Percentiles rank a stretch among this genome's conserved stretches.
phyloP scores from a whole-genome alignment of 2,797 vertebrate species.

The Amphiprion clarkii region DNA sequence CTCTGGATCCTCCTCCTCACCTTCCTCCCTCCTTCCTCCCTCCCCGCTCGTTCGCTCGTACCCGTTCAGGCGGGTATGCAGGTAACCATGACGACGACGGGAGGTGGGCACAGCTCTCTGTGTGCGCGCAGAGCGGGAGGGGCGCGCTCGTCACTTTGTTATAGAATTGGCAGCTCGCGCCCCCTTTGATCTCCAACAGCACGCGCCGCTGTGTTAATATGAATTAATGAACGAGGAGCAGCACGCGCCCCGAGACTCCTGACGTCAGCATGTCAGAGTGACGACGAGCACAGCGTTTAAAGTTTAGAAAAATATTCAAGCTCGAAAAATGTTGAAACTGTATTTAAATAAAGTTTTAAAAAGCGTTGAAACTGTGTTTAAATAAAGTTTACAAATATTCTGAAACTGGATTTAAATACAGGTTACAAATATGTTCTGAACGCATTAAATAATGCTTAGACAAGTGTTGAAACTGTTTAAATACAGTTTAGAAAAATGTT shows the following conservation, averaged over 20 bases:
- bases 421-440: too few relatives aligned
- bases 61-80: slow-evolving; percentile 45
- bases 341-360: too few relatives aligned
- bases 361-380: too few relatives aligned
- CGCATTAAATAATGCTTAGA: too few relatives aligned
- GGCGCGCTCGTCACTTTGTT: slow-evolving; percentile 26
- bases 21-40: slow-evolving; percentile 48
- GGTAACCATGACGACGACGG: slow-evolving; percentile 67
- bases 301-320: too few relatives aligned
- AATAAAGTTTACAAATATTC: too few relatives aligned
- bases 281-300: too few relatives aligned
- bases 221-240: slow-evolving; percentile 27
- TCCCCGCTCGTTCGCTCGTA: slow-evolving; percentile 48
- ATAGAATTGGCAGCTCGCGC: not conserved
- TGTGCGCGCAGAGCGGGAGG: slow-evolving; percentile 30
- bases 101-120: slow-evolving; percentile 21
- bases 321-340: too few relatives aligned
- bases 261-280: slow-evolving; percentile 23
- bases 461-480: too few relatives aligned
- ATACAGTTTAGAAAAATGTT: too few relatives aligned
- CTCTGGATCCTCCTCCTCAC: slow-evolving; percentile 53
- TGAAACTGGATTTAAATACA: too few relatives aligned
- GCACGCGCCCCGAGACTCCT: slow-evolving; percentile 31
- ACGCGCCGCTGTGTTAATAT: slow-evolving; percentile 30
- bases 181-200: slow-evolving; percentile 8